Evolutionary conservation across 1,140 invertebrate species (phyloP).

Genomic region (Calosoma granatense): DNA sequence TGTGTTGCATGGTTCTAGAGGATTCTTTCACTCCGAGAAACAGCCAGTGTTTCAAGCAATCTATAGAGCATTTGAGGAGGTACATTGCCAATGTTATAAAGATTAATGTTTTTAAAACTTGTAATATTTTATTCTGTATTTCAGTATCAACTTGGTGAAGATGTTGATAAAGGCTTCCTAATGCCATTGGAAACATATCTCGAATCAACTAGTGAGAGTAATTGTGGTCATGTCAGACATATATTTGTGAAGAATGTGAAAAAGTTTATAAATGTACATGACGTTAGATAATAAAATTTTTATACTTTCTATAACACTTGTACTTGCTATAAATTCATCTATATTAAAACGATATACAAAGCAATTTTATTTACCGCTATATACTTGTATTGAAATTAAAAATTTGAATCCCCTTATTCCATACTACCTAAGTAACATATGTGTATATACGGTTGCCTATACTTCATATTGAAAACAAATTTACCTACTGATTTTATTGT

Average conservation of each 20-base stretch:
- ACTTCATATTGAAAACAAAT: too few relatives aligned
- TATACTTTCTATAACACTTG: too few relatives aligned
- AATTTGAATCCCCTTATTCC: too few relatives aligned
- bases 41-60: conserved; percentile 77
- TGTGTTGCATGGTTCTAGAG: conserved; percentile 81
- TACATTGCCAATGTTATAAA: conserved; percentile 20
- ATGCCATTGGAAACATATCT: conserved; percentile 36
- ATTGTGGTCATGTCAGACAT: conserved; percentile 39
- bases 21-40: conserved; percentile 72
- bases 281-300: conserved; percentile 2
- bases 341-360: neutral
- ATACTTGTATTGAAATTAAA: neutral
- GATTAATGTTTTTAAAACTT: conserved; percentile 12
- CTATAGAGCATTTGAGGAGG: conserved; percentile 59
- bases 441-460: too few relatives aligned
- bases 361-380: neutral
- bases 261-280: conserved; percentile 24
- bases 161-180: conserved; percentile 36
- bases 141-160: conserved; percentile 39
- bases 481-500: too few relatives aligned
- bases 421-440: too few relatives aligned
- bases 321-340: too few relatives aligned
- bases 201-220: conserved; percentile 31
- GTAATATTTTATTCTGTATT: conserved; percentile 23
- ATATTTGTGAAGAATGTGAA: conserved; percentile 38